Evolutionary conservation across 2,888 invertebrate species (phyloP).

Genomic region (Bugula neritina): DNA sequence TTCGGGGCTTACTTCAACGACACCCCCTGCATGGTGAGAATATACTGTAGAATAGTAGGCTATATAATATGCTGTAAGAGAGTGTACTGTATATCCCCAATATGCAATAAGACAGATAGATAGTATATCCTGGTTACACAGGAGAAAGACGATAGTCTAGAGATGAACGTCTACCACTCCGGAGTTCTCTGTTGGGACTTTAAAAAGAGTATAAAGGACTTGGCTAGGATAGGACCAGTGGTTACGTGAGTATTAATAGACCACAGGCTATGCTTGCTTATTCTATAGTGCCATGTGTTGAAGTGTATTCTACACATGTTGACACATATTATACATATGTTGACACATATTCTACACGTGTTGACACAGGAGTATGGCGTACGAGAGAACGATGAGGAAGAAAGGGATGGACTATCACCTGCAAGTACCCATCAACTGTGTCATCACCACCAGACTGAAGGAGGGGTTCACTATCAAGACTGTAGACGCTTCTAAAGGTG

Average conservation of each 20-base stretch:
- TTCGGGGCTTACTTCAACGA: conserved; percentile 65
- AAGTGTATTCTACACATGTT: neutral
- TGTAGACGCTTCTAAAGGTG: conserved; percentile 41
- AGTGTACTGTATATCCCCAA: too few species aligned
- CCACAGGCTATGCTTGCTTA: too few species aligned
- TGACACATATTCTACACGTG: neutral
- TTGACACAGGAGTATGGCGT: neutral
- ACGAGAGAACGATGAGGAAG: conserved; percentile 58
- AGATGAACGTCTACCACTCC: conserved; percentile 61
- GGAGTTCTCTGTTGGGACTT: conserved; percentile 62
- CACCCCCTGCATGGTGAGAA: conserved; percentile 55
- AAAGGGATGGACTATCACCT: conserved; percentile 62
- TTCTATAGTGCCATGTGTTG: too few species aligned
- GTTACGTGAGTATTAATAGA: neutral
- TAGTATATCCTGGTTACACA: too few species aligned
- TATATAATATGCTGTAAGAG: too few species aligned
- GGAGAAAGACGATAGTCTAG: conserved; percentile 30
- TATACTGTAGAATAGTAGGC: conserved; percentile 26
- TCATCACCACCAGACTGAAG: conserved; percentile 67
- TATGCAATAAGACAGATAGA: too few species aligned
- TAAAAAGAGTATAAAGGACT: conserved; percentile 55
- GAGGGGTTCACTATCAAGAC: conserved; percentile 68
- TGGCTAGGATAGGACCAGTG: conserved; percentile 32
- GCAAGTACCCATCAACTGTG: conserved; percentile 59
- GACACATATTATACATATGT: neutral